Evolutionary conservation across 2,113 vertebrate species (phyloP), one percentile per base, ranked within the genome.

Genomic region (Brienomyrus brachyistius): DNA sequence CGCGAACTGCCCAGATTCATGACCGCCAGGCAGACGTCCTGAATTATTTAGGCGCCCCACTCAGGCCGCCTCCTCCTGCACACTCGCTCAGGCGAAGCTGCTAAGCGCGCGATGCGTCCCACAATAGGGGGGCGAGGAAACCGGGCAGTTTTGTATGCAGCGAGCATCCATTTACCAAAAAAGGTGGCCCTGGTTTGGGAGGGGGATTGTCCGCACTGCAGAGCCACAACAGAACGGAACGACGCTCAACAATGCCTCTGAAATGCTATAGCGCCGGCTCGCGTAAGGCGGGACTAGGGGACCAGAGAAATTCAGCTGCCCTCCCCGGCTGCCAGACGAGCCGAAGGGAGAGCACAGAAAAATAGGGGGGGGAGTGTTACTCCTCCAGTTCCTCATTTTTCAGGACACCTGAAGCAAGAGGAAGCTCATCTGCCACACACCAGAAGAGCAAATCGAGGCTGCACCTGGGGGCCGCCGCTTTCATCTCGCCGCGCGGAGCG

Each of bases 1-100:
- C 89, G 48, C 62, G 91, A 94, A 92, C 94, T 91, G 91, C 91
- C 89, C 86, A 86, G 40, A 31, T 31, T 90, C 90, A 86, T 88
- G 90, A 89, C 92, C 89, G 91, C 92, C 91, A 89, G 92, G 93
- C 92, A 93, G 86, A 56, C 85, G 90, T 90, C 90, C 93, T 95
- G 92, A 95, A 95, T 95, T 94, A 95, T 94, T 94, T 90, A 95
- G 89, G 27, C 23, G 9, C 47, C 15, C 15, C 52, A 21, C 54
- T 13, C 56, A 3, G 19, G 23, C 59, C 56, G 8, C 45, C 88
- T 7, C 31, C 21, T 9, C 47, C 2, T 51, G 15, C 56, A 77
- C 56, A 56, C 17, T 35, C 47, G 19, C 70, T 21, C 88, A 17
- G 13, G 50, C 27, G 13, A 45, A 54, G 62, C 70, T 5, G 23